A percentile compares a stretch with the other conserved stretches of the same genome.
phyloP scores from a whole-genome alignment of 2,888 invertebrate species.

The Lycophotia porphyrea region DNA sequence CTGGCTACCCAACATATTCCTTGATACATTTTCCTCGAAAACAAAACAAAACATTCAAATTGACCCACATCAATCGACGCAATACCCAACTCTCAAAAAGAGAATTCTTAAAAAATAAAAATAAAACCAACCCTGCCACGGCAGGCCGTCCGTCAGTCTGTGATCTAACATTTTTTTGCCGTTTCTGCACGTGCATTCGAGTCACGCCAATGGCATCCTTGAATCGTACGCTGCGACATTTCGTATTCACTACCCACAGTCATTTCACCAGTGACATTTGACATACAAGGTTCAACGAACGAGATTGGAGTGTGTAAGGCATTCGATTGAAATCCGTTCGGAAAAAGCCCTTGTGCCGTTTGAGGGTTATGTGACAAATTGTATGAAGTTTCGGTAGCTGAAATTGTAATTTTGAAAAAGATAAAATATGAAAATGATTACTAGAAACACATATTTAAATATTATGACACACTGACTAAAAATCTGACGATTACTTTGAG shows the following conservation, averaged over 20 bases:
- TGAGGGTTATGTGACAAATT: slow-evolving; percentile 24
- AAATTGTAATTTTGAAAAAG: not conserved
- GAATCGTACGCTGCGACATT: slow-evolving; percentile 68
- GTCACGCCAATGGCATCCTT: slow-evolving; percentile 83
- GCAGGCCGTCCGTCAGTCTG: slow-evolving; percentile 30
- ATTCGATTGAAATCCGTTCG: slow-evolving; percentile 33
- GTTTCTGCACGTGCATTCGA: slow-evolving; percentile 68
- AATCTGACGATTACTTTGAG: no score
- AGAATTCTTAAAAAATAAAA: slow-evolving; percentile 13
- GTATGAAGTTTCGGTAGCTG: not conserved
- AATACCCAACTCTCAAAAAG: not conserved
- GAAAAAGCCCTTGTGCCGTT: slow-evolving; percentile 26
- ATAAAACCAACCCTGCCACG: slow-evolving; percentile 9
- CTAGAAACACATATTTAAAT: not conserved
- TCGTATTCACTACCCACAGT: slow-evolving; percentile 75
- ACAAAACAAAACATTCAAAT: no score
- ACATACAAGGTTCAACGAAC: slow-evolving; percentile 75
- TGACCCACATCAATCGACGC: slow-evolving; percentile 2
- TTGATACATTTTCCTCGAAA: not conserved
- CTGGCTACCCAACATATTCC: not conserved
- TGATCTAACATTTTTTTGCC: slow-evolving; percentile 39
- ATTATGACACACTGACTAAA: no score
- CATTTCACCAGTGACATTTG: slow-evolving; percentile 80
- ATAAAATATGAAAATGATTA: no score
- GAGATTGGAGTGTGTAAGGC: slow-evolving; percentile 62